Evolutionary conservation across 2,888 invertebrate species (phyloP).

Genomic region (Eupithecia subumbrata): DNA sequence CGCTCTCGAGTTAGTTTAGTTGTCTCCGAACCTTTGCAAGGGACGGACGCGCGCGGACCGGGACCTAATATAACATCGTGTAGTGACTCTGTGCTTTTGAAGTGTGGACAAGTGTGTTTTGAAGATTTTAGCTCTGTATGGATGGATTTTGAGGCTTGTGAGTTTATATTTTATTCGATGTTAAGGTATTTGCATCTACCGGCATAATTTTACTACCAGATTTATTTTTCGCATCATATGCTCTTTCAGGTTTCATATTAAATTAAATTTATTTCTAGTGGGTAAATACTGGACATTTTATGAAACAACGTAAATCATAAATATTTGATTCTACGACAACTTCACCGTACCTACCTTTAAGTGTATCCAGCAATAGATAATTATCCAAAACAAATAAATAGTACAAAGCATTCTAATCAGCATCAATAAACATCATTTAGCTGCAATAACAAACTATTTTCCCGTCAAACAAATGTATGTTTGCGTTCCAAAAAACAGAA

Average conservation of each 20-base stretch:
- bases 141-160: constrained; percentile 21
- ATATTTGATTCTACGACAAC: neutral
- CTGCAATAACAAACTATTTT: neutral
- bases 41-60: constrained; percentile 65
- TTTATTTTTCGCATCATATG: neutral
- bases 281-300: neutral
- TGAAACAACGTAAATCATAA: neutral
- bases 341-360: neutral
- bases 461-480: constrained; percentile 3
- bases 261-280: neutral
- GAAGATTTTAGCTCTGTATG: constrained; percentile 34
- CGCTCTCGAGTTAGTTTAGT: constrained; percentile 68
- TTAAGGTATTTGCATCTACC: neutral
- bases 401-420: neutral
- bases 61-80: constrained; percentile 61
- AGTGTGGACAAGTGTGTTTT: constrained; percentile 36
- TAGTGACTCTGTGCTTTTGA: constrained; percentile 47
- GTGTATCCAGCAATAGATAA: neutral
- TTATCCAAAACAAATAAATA: neutral
- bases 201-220: neutral
- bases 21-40: constrained; percentile 55
- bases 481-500: constrained; percentile 39
- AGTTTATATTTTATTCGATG: constrained; percentile 12
- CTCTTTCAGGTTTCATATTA: neutral
- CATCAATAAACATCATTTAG: neutral